Base-by-base conservation (phyloP, 2,888 invertebrate species). In the Aleiodes alternator region DNA sequence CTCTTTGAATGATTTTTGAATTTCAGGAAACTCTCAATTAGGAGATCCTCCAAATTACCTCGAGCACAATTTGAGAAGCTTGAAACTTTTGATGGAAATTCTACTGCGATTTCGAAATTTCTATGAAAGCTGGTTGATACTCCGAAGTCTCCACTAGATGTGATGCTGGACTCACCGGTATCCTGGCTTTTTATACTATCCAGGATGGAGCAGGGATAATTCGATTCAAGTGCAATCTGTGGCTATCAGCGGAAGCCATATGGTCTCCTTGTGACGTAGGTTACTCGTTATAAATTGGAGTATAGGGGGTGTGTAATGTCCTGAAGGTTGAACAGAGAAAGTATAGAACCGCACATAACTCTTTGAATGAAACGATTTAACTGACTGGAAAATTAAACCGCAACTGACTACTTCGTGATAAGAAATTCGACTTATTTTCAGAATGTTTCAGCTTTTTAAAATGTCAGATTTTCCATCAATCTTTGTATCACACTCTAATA, bases 241-340 rank as follows among this genome's bases (percentile, higher is more conserved):
- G 85, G 85, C 87, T 89, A 89, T 89, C 88, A 87, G 87, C 83
- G 70, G 55, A 79, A 74, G 81, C 86, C 89, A 89, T 84, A 88
- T 89, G 89, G 87, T 43, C 64, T 23, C 64, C 64, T 64, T 16
- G 16, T 64, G 64, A 43, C 64, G 64, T 64, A n/a, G 16, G 16
- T 61, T 59, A 31, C 59, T n/a, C 59, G n/a, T 16, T 14, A n/a
- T 64, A 64, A 64, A 64, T 64, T 64, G n/a, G 43, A 64, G 48
- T 48, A 43, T 23, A 64, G 64, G 64, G 38, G 43, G 48, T 64
- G 64, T 64, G 64, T 64, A 64, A 64, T 64, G 64, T 64, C 64
- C 23, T 48, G 64, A 48, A 48, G 64, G 64, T 64, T 64, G 64
- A 64, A 64, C 16, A 64, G 64, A 64, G 48, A 64, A 64, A 64